Conservation (phyloP, 2,797 vertebrate genomes). For the Lagocephalus sceleratus region DNA sequence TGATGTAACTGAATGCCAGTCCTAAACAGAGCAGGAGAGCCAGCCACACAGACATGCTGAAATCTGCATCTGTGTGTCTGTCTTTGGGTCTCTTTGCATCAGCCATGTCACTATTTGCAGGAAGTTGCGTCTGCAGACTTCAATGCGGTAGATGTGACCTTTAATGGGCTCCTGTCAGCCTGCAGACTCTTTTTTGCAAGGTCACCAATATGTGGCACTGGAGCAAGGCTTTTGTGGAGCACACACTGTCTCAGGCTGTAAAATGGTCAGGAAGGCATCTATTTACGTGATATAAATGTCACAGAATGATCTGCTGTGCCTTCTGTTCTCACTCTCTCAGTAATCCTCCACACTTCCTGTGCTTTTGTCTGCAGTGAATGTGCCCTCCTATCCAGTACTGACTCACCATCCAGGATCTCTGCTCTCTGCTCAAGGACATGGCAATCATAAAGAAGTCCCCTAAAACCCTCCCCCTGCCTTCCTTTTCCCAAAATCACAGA, state of each 20-base stretch:
- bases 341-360: slow-evolving; percentile 5
- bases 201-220: slow-evolving; percentile 69
- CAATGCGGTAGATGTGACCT: slow-evolving; percentile 48
- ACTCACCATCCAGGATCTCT: slow-evolving; percentile 41
- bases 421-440: slow-evolving; percentile 9
- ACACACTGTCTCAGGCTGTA: slow-evolving; percentile 1
- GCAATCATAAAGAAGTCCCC: slow-evolving; percentile 16
- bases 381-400: slow-evolving; percentile 30
- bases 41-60: slow-evolving; percentile 47
- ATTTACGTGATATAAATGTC: slow-evolving; percentile 9
- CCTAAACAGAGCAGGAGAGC: slow-evolving; percentile 57
- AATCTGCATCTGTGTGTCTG: slow-evolving; percentile 14
- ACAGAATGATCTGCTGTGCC: slow-evolving; percentile 4
- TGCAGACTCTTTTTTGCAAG: slow-evolving; percentile 76
- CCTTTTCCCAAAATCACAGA: background rate
- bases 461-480: slow-evolving; percentile 21
- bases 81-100: slow-evolving; percentile 49
- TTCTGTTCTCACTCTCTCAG: background rate
- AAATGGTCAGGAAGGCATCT: slow-evolving; percentile 23
- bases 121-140: slow-evolving; percentile 20
- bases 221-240: slow-evolving; percentile 47
- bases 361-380: slow-evolving; percentile 22
- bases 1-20: slow-evolving; percentile 79
- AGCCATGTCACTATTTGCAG: slow-evolving; percentile 36
- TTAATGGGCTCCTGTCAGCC: slow-evolving; percentile 74